Percentiles rank a stretch among this genome's conserved stretches.
Evolutionary conservation across 2,888 invertebrate genomes (phyloP).

Genomic region (Rhogogaster chlorosoma): DNA sequence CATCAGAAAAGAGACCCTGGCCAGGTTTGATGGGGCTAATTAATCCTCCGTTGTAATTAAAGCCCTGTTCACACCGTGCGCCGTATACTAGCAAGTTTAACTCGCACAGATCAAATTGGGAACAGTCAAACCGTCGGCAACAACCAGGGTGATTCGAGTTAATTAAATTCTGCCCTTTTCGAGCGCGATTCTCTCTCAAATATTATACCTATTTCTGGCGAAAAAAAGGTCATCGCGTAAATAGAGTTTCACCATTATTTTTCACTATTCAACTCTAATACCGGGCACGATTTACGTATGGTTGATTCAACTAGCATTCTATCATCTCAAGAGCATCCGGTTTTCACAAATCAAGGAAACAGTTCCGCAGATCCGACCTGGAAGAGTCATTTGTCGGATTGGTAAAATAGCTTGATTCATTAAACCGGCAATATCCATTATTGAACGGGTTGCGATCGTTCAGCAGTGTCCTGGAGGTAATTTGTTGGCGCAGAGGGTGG

Average conservation of each 20-base stretch:
- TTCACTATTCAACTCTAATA: neutral
- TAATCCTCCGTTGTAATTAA: conserved; percentile 71
- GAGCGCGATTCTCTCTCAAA: conserved; percentile 12
- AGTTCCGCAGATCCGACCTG: neutral
- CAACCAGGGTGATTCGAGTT: conserved; percentile 64
- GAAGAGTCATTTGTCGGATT: neutral
- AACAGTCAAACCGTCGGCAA: conserved; percentile 65
- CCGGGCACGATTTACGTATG: neutral
- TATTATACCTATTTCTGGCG: neutral
- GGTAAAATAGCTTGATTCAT: neutral
- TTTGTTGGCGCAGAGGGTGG: neutral
- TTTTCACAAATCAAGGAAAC: neutral
- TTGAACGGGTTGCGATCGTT: neutral
- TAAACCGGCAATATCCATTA: neutral
- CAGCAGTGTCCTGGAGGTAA: neutral
- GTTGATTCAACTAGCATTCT: neutral
- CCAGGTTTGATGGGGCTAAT: conserved; percentile 71
- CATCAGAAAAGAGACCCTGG: conserved; percentile 15
- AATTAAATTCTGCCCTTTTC: conserved; percentile 74
- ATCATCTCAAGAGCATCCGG: neutral
- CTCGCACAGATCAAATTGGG: conserved; percentile 72
- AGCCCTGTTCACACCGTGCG: conserved; percentile 63
- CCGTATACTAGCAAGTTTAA: conserved; percentile 62
- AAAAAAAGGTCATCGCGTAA: neutral
- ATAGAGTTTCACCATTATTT: neutral